These are phyloP conservation scores for Nebria ingens DNA, from an alignment of 1,140 invertebrate genomes.

Conservation along the genomic window DNA sequence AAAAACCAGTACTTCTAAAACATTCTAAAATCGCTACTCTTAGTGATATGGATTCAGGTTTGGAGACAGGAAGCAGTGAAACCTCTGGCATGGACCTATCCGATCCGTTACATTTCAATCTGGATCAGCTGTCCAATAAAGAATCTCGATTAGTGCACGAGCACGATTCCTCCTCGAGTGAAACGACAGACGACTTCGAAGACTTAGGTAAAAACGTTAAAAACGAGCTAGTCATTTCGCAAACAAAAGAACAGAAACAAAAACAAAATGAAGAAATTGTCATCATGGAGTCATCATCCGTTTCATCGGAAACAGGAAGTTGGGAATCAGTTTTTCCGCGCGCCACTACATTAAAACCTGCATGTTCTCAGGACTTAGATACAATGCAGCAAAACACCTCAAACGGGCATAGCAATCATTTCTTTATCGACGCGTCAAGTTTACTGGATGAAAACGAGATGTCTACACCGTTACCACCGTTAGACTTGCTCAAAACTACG, in stretches of 20 bases:
- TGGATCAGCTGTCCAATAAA: background rate
- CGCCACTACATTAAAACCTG: constrained; percentile 9
- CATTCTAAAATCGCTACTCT: constrained; percentile 1
- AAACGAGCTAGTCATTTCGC: background rate
- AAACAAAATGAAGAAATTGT: constrained; percentile 57
- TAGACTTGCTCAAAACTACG: constrained; percentile 21
- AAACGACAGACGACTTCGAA: constrained; percentile 31
- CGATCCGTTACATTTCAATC: background rate
- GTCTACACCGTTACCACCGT: background rate
- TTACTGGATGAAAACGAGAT: constrained; percentile 53
- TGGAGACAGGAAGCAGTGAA: constrained; percentile 33
- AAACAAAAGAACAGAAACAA: constrained; percentile 56
- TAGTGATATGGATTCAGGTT: constrained; percentile 45
- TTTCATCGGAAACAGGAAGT: constrained; percentile 47
- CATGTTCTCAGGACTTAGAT: constrained; percentile 13
- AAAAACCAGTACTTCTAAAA: background rate
- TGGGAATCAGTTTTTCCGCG: constrained; percentile 47
- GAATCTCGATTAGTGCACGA: background rate
- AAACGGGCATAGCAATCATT: constrained; percentile 29
- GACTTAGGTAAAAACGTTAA: constrained; percentile 30
- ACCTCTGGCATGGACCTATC: background rate
- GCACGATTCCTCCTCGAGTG: background rate
- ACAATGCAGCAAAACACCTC: constrained; percentile 17
- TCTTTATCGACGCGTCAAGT: constrained; percentile 65
- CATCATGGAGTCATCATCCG: constrained; percentile 44